Percentiles rank a stretch among this genome's conserved stretches.
Conservation (phyloP, 1,140 invertebrate genomes). For the Aricia agestis region DNA sequence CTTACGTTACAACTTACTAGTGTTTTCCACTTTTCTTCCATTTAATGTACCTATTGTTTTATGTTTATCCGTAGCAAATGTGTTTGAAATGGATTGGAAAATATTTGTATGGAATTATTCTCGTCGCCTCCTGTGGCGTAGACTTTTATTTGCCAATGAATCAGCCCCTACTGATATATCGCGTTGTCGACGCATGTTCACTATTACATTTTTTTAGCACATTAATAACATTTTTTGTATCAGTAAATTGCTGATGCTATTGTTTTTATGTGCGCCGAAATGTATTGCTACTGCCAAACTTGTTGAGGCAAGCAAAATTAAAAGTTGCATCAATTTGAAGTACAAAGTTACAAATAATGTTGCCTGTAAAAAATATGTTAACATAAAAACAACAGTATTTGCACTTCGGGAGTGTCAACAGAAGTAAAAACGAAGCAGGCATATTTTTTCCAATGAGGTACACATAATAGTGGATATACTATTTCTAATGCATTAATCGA, state of each 20-base stretch:
- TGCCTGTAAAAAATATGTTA: too few species aligned
- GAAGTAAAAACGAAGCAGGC: too few species aligned
- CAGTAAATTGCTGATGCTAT: slow-evolving; percentile 31
- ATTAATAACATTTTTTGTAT: slow-evolving; percentile 41
- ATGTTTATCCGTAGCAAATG: slow-evolving; percentile 39
- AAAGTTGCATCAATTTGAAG: not conserved
- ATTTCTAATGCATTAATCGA: too few species aligned
- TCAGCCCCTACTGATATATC: slow-evolving; percentile 67
- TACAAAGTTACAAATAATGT: too few species aligned
- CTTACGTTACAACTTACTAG: not conserved
- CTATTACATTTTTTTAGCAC: slow-evolving; percentile 53
- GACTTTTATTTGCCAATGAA: slow-evolving; percentile 67
- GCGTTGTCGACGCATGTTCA: slow-evolving; percentile 50
- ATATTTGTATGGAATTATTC: slow-evolving; percentile 69
- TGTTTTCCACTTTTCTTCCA: slow-evolving; percentile 21
- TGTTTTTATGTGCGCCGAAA: slow-evolving; percentile 17
- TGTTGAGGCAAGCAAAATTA: not conserved
- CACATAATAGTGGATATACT: too few species aligned
- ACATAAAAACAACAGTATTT: too few species aligned
- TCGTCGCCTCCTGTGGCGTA: slow-evolving; percentile 59
- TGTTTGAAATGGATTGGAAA: slow-evolving; percentile 62
- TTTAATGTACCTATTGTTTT: slow-evolving; percentile 25
- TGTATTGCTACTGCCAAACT: slow-evolving; percentile 12
- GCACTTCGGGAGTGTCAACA: too few species aligned
- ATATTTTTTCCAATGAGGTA: too few species aligned